phyloP scores from a whole-genome alignment of 2,888 invertebrate genomes.

The Macrophya alboannulata region DNA sequence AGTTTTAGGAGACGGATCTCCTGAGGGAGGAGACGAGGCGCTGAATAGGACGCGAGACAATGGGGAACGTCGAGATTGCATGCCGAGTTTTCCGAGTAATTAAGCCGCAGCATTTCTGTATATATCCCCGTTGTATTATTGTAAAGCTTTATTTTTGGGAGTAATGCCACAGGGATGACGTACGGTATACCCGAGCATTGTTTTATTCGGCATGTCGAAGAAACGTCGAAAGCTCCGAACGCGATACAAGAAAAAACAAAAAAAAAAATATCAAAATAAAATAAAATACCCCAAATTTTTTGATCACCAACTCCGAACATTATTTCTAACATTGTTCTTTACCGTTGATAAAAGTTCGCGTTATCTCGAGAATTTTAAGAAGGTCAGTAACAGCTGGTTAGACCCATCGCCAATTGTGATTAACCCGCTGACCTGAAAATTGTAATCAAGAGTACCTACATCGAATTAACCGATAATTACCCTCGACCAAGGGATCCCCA shows the following conservation, averaged over 20 bases:
- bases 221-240: not conserved
- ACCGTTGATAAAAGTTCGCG: too few relatives aligned
- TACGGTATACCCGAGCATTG: not conserved
- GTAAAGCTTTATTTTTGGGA: conserved; percentile 51
- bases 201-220: not conserved
- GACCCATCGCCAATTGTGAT: conserved; percentile 17
- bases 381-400: conserved; percentile 47
- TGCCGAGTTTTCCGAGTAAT: conserved; percentile 64
- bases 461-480: conserved; percentile 50
- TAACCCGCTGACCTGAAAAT: conserved; percentile 54
- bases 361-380: not conserved
- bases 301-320: not conserved
- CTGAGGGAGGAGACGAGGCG: conserved; percentile 49
- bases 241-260: not conserved
- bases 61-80: conserved; percentile 58
- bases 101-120: conserved; percentile 59
- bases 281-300: not conserved
- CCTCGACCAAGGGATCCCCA: conserved; percentile 32
- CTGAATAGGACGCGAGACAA: conserved; percentile 63
- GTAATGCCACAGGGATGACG: conserved; percentile 30
- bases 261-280: too few relatives aligned
- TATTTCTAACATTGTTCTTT: not conserved
- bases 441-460: conserved; percentile 46
- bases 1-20: conserved; percentile 42
- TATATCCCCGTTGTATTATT: conserved; percentile 51